phyloP scores from a whole-genome alignment of 2,113 vertebrate species.

The Perccottus glenii region DNA sequence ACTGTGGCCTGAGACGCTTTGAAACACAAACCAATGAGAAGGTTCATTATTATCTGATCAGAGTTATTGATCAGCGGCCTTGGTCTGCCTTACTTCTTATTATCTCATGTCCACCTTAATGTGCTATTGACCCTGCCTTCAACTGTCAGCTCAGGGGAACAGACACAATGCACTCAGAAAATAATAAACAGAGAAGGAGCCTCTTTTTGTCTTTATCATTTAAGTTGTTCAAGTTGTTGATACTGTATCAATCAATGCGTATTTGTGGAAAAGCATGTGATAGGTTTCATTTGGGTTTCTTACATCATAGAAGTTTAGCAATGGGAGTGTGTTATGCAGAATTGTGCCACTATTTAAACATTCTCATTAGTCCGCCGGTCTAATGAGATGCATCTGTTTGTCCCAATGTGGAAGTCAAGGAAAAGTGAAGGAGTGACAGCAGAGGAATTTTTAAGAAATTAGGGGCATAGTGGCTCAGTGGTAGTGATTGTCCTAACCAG shows the following conservation, averaged over 20 bases:
- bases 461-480: no score
- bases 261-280: background rate
- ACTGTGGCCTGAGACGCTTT: background rate
- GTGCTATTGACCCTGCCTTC: conserved; percentile 45
- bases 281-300: conserved; percentile 5
- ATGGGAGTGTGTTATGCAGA: conserved; percentile 34
- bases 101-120: conserved; percentile 43
- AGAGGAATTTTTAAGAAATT: background rate
- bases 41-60: conserved; percentile 44
- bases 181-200: conserved; percentile 7
- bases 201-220: conserved; percentile 11
- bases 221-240: background rate
- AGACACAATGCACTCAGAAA: conserved; percentile 16
- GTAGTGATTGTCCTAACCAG: no score
- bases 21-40: conserved; percentile 18
- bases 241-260: background rate
- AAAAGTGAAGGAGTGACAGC: conserved; percentile 10
- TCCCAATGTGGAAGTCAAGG: conserved; percentile 32
- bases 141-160: conserved; percentile 19
- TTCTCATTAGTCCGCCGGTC: conserved; percentile 58
- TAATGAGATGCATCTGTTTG: conserved; percentile 67
- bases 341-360: conserved; percentile 64
- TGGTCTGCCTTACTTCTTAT: conserved; percentile 26
- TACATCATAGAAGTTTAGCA: conserved; percentile 20
- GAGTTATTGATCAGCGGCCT: conserved; percentile 43